phyloP scores from a whole-genome alignment of 2,888 invertebrate genomes.

The Brachycybe producta region DNA sequence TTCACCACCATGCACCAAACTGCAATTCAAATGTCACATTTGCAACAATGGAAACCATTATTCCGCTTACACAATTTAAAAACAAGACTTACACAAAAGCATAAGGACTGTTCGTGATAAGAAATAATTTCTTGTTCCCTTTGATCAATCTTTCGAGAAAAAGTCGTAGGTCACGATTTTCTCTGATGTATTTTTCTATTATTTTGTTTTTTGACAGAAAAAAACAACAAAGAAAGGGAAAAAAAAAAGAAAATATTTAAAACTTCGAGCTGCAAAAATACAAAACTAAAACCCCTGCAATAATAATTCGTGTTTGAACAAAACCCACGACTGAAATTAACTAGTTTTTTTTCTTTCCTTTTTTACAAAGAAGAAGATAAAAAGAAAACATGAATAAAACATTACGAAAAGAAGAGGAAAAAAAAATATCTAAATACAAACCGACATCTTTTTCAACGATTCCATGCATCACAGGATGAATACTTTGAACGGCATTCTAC shows the following conservation, averaged over 20 bases:
- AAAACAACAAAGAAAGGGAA: not conserved
- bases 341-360: not conserved
- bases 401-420: no score
- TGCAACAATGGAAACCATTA: no score
- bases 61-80: no score
- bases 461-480: slow-evolving; percentile 79
- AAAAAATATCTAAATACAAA: slow-evolving; percentile 23
- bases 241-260: not conserved
- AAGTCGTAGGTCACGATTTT: slow-evolving; percentile 53
- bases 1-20: no score
- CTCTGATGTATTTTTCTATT: slow-evolving; percentile 60
- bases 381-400: no score
- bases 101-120: slow-evolving; percentile 93
- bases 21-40: no score
- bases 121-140: slow-evolving; percentile 73
- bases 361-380: not conserved
- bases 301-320: no score
- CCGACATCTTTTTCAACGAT: slow-evolving; percentile 62
- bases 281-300: no score
- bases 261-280: slow-evolving; percentile 1
- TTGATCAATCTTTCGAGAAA: slow-evolving; percentile 62
- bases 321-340: no score
- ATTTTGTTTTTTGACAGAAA: not conserved
- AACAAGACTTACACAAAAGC: slow-evolving; percentile 74
- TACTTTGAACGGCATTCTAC: slow-evolving; percentile 75